A percentile compares a stretch with the other conserved stretches of the same genome.
Evolutionary conservation across 2,888 invertebrate genomes (phyloP).

Genomic region (Ecliptopera silaceata): DNA sequence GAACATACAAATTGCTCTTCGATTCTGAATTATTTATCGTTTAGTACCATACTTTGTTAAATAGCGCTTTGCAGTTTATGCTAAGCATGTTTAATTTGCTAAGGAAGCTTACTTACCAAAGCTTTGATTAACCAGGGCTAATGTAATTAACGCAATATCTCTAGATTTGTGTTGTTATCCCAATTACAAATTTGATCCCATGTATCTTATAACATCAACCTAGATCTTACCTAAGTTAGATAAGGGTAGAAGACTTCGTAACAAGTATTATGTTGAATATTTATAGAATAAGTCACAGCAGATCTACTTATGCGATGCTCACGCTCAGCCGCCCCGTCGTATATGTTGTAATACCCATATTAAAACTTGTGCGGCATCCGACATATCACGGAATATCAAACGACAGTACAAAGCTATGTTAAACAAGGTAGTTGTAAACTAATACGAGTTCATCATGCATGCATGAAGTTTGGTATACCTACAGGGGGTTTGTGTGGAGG

Average conservation of each 20-base stretch:
- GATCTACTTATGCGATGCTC: conserved; percentile 15
- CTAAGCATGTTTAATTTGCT: background rate
- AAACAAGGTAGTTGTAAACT: conserved; percentile 62
- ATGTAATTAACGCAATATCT: background rate
- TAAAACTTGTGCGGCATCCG: conserved; percentile 38
- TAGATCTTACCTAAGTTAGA: no score
- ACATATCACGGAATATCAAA: conserved; percentile 66
- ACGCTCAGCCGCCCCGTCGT: conserved; percentile 6
- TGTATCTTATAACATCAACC: background rate
- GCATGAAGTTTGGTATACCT: conserved; percentile 63
- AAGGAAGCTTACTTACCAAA: background rate
- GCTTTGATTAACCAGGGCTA: background rate
- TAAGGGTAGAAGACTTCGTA: background rate
- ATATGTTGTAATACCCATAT: conserved; percentile 37
- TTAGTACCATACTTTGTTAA: no score
- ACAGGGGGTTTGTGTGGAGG: conserved; percentile 26
- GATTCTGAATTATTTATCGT: no score
- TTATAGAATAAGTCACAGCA: conserved; percentile 10
- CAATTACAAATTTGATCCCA: conserved; percentile 3
- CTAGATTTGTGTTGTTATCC: background rate
- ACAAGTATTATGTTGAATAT: conserved; percentile 7
- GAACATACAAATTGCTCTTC: no score
- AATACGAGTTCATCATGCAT: conserved; percentile 70
- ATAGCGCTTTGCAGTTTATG: no score
- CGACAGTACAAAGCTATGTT: conserved; percentile 64